Evolutionary conservation across 2,888 invertebrate genomes (phyloP).

Genomic region (Ernsta delagoae): DNA sequence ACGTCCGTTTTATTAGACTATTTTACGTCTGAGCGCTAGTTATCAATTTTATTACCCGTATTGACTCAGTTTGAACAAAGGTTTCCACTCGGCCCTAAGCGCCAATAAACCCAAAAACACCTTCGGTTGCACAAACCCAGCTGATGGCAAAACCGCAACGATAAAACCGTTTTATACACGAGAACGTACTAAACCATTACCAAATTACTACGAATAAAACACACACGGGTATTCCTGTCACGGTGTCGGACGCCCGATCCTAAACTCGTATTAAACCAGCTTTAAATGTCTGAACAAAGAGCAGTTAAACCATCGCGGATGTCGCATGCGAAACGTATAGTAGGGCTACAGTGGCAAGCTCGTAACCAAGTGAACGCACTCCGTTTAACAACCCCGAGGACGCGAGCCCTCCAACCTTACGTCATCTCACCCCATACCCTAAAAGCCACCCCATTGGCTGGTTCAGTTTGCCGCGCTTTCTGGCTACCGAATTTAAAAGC

Average conservation of each 20-base stretch:
- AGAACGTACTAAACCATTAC: constrained; percentile 66
- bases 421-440: constrained; percentile 82
- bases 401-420: constrained; percentile 68
- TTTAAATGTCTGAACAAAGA: constrained; percentile 77
- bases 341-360: constrained; percentile 68
- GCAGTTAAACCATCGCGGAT: constrained; percentile 63
- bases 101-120: constrained; percentile 80
- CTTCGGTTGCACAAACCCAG: constrained; percentile 75
- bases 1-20: constrained; percentile 11
- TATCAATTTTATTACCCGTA: constrained; percentile 66
- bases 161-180: constrained; percentile 71
- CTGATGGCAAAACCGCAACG: constrained; percentile 75
- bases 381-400: constrained; percentile 78
- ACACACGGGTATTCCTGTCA: constrained; percentile 72
- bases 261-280: constrained; percentile 67
- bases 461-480: constrained; percentile 83
- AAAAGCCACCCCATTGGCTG: constrained; percentile 59
- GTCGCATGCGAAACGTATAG: constrained; percentile 61
- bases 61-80: constrained; percentile 68
- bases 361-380: constrained; percentile 77
- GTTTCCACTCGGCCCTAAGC: constrained; percentile 73
- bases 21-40: constrained; percentile 45
- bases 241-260: constrained; percentile 62
- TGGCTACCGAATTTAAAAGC: constrained; percentile 58
- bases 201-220: constrained; percentile 75